A percentile compares a stretch with the other conserved stretches of the same genome.
These are phyloP conservation scores for Villa cingulata DNA, from an alignment of 2,888 invertebrate genomes.

Conservation along the genomic window DNA sequence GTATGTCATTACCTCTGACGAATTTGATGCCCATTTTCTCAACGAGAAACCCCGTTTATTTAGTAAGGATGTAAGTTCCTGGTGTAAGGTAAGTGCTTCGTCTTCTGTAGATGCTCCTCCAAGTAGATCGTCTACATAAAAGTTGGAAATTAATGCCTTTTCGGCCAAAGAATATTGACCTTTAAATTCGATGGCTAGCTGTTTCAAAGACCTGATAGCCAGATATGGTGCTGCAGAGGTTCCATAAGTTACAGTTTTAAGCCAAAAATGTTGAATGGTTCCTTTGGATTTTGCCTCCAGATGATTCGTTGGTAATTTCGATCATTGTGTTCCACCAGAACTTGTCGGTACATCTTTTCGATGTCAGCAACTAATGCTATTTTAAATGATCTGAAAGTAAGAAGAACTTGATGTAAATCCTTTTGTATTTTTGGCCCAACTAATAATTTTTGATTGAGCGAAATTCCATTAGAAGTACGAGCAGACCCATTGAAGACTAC, in stretches of 20 bases:
- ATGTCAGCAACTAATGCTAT: too few species aligned
- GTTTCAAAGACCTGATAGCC: slow-evolving; percentile 13
- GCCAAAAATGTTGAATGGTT: slow-evolving; percentile 9
- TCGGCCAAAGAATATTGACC: background rate
- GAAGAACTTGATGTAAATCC: too few species aligned
- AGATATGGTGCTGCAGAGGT: slow-evolving; percentile 16
- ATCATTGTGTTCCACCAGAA: background rate
- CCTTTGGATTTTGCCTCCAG: background rate
- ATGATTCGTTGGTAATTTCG: background rate
- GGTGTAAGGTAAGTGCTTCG: background rate
- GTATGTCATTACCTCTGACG: background rate
- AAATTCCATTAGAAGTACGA: too few species aligned
- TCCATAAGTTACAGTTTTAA: slow-evolving; percentile 16
- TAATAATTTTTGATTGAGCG: too few species aligned
- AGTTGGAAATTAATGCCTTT: background rate
- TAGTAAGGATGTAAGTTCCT: background rate
- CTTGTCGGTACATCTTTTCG: too few species aligned
- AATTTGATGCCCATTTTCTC: background rate
- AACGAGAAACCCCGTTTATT: background rate
- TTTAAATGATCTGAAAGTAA: too few species aligned
- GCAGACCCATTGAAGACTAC: too few species aligned
- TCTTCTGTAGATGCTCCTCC: background rate
- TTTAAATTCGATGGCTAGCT: slow-evolving; percentile 9
- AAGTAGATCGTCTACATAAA: slow-evolving; percentile 1
- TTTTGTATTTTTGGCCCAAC: too few species aligned